Base-by-base conservation (phyloP, 2,888 invertebrate genomes). In the Eurytoma californica region DNA sequence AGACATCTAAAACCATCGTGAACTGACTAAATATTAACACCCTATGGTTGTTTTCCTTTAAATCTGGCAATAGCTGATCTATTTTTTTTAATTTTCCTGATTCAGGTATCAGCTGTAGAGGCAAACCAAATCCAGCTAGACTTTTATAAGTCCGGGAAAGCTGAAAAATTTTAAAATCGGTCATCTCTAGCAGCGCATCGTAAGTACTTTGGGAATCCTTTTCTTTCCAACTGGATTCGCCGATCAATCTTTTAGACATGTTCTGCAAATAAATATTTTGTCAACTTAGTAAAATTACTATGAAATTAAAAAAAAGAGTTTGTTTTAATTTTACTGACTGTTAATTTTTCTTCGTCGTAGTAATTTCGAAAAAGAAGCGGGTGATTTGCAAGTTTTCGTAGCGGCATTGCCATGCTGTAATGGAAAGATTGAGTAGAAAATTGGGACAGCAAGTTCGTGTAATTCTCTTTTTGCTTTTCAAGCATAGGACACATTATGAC, bases 11-110 rank as follows among this genome's bases (percentile, higher is more conserved):
- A 93, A 99, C 94, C 93, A 97, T 97, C 53, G 97, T 96, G 91
- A 98, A 99, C 92, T 99, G 99, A 89, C 97, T 97, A 92, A 99
- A 99, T 83, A 99, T 93, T 79, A 99, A 92, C 82, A 98, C 96
- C 18, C 98, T 93, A 89, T 96, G 96, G 0, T 95, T 95, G 0
- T 92, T 93, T 9, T 91, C 90, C 88, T 96, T 94, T 81, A 97
- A 91, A 78, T 93, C 91, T 0, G 95, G 95, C 80, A 99, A 90
- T 86, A 97, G 90, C 83, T 92, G 92, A 88, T 98, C 97, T 76
- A 99, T 90, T 88, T 94, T 93, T 51, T 91, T 88, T 87, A 98
- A 95, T 91, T 99, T 99, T 0, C 98, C 98, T 0, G 98, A 97
- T 81, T 94, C 93, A 60, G 95, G 90, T 83, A 98, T 95, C 18